Evolutionary conservation across 2,888 invertebrate genomes (phyloP).

Genomic region (Frankliniella fusca): DNA sequence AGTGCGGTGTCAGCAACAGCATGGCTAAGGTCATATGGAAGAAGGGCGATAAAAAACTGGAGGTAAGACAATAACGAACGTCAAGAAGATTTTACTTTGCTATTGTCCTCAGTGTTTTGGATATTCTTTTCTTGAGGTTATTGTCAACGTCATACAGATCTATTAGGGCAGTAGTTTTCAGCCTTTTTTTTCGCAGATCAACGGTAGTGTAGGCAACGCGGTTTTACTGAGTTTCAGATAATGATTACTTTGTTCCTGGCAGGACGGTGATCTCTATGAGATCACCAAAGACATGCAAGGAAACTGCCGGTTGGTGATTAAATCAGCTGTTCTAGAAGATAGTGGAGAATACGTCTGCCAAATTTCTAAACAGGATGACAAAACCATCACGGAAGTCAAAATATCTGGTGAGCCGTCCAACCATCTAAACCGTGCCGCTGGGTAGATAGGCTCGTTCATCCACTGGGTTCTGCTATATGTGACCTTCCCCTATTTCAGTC

Average conservation of each 20-base stretch:
- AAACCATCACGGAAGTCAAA: slow-evolving; percentile 74
- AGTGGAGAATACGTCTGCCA: slow-evolving; percentile 84
- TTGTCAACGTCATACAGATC: neutral
- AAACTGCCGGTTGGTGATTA: slow-evolving; percentile 81
- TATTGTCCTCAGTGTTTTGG: neutral
- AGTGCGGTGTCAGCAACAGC: slow-evolving; percentile 90
- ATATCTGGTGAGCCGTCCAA: slow-evolving; percentile 61
- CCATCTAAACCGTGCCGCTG: slow-evolving; percentile 14
- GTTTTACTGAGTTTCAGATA: neutral
- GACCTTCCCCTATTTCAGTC: neutral
- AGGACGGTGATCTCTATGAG: slow-evolving; percentile 75
- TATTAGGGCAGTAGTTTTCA: neutral
- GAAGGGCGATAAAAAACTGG: slow-evolving; percentile 71
- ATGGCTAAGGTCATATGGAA: slow-evolving; percentile 94
- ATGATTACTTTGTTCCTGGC: slow-evolving; percentile 39
- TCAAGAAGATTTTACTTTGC: neutral
- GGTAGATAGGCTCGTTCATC: slow-evolving; percentile 23
- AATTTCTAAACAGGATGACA: slow-evolving; percentile 83
- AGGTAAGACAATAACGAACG: slow-evolving; percentile 42
- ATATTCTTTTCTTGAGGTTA: neutral
- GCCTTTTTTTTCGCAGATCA: slow-evolving; percentile 28
- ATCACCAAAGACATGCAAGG: slow-evolving; percentile 92
- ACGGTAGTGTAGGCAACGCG: neutral
- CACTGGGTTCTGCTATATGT: neutral
- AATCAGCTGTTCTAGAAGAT: slow-evolving; percentile 76